Percentiles rank a stretch among this genome's conserved stretches.
Conservation (phyloP, 2,113 vertebrate species). For the Hypanus sabinus region DNA sequence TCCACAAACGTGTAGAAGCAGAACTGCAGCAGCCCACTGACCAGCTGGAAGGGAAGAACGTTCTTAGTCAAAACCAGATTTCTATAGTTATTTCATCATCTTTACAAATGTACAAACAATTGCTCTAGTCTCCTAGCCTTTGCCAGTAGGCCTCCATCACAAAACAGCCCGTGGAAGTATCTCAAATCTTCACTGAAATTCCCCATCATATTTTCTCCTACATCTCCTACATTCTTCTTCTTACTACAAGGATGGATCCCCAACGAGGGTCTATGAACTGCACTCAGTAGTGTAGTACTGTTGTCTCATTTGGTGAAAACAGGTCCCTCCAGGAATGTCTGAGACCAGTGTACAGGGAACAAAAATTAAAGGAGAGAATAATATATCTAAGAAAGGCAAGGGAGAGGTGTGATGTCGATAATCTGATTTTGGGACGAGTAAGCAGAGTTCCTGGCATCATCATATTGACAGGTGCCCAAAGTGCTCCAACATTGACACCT, state of each 20-base stretch:
- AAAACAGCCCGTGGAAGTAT: background rate
- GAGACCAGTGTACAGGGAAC: background rate
- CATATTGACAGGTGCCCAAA: background rate
- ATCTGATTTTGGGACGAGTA: background rate
- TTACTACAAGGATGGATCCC: background rate
- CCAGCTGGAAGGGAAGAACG: slow-evolving; percentile 71
- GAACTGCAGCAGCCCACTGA: slow-evolving; percentile 88
- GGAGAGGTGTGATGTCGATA: background rate
- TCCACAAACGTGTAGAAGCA: slow-evolving; percentile 99
- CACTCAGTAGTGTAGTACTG: background rate
- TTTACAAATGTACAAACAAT: background rate
- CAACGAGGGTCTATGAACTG: background rate
- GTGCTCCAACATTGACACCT: background rate
- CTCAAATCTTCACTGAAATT: background rate
- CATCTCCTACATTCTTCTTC: background rate
- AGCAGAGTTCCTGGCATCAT: background rate
- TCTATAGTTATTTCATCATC: background rate
- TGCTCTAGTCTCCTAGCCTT: background rate
- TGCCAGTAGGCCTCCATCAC: background rate
- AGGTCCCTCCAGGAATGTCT: background rate
- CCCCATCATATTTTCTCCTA: background rate
- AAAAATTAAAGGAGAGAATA: background rate
- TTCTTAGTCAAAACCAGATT: background rate
- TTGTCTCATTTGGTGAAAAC: background rate
- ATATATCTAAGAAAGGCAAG: background rate